Evolutionary conservation across 1,140 invertebrate genomes (phyloP).

Genomic region (Chrysopa pallens): DNA sequence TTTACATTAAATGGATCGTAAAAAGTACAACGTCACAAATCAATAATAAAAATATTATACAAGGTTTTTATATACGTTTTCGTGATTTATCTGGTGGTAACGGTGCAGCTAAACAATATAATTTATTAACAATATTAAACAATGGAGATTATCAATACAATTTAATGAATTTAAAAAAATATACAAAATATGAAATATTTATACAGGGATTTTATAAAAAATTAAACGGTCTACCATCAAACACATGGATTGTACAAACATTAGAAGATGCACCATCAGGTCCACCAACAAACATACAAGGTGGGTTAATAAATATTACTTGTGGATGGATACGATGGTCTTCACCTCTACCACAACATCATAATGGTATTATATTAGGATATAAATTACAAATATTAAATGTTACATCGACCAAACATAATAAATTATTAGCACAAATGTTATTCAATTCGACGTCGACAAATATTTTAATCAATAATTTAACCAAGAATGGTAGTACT

Average conservation of each 20-base stretch:
- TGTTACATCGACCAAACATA: slow-evolving; percentile 8
- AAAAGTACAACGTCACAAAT: slow-evolving; percentile 24
- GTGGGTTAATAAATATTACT: slow-evolving; percentile 67
- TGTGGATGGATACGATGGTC: slow-evolving; percentile 58
- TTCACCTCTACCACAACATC: slow-evolving; percentile 54
- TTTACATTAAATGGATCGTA: slow-evolving; percentile 74
- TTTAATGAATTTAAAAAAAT: slow-evolving; percentile 47
- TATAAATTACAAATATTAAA: slow-evolving; percentile 44
- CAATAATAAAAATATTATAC: slow-evolving; percentile 42
- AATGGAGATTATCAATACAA: slow-evolving; percentile 46
- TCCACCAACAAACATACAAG: slow-evolving; percentile 63
- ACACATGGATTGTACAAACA: slow-evolving; percentile 48
- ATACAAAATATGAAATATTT: slow-evolving; percentile 75
- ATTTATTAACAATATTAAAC: slow-evolving; percentile 48
- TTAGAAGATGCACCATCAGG: slow-evolving; percentile 59
- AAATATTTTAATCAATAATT: slow-evolving; percentile 49
- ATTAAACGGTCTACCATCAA: slow-evolving; percentile 66
- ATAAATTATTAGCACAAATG: slow-evolving; percentile 14
- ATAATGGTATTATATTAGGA: slow-evolving; percentile 65
- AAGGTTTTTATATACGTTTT: slow-evolving; percentile 88
- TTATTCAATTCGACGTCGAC: slow-evolving; percentile 53
- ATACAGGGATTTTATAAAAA: slow-evolving; percentile 72
- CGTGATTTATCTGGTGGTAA: slow-evolving; percentile 48
- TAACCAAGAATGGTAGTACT: slow-evolving; percentile 39
- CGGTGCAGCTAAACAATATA: slow-evolving; percentile 33